Evolutionary conservation across 2,888 invertebrate species (phyloP).

Genomic region (Eutolmus rufibarbis): DNA sequence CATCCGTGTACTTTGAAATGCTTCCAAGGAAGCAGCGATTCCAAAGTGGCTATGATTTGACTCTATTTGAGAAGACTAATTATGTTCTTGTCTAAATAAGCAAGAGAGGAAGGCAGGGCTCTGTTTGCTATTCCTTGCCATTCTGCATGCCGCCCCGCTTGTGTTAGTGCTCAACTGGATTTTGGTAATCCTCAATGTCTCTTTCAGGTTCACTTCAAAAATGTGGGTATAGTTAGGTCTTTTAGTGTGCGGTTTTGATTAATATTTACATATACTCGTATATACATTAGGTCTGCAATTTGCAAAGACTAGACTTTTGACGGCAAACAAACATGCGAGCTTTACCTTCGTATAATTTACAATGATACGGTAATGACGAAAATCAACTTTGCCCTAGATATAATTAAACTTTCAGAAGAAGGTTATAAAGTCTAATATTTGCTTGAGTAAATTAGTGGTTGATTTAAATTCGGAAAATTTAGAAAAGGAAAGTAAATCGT

Average conservation of each 20-base stretch:
- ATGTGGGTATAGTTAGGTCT: not conserved
- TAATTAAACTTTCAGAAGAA: not conserved
- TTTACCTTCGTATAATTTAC: not conserved
- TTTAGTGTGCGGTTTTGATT: constrained; percentile 1
- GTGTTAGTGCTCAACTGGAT: not conserved
- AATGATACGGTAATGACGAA: not conserved
- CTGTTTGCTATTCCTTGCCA: not conserved
- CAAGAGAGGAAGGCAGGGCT: not conserved
- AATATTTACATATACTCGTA: not conserved
- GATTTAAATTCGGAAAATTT: not conserved
- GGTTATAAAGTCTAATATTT: not conserved
- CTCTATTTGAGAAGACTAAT: constrained; percentile 30
- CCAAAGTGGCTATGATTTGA: not conserved
- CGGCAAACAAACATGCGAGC: not conserved
- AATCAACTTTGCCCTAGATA: not conserved
- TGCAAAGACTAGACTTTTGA: not conserved
- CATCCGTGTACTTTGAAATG: not conserved
- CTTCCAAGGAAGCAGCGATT: not conserved
- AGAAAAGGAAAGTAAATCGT: not conserved
- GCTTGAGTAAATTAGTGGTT: not conserved
- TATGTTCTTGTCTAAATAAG: constrained; percentile 25
- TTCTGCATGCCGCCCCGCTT: not conserved
- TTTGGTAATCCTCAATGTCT: not conserved
- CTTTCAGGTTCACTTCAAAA: not conserved
- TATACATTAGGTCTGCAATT: not conserved